Conservation (phyloP, 2,113 vertebrate genomes). For the Microtus montanus region DNA sequence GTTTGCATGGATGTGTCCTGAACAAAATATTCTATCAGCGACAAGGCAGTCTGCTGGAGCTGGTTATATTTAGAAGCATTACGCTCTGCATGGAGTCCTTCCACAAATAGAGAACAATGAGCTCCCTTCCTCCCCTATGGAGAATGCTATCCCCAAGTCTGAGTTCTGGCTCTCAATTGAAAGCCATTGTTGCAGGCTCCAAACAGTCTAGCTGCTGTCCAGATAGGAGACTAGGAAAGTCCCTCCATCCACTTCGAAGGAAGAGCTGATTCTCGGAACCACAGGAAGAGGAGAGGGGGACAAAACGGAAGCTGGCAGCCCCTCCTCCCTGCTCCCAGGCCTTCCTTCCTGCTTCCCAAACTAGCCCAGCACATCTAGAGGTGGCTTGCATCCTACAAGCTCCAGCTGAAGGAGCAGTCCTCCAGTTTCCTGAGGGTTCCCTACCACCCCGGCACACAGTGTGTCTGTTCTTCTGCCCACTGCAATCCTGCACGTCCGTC, state of each 20-base stretch:
- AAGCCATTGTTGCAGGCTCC: slow-evolving; percentile 69
- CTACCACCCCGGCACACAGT: not conserved
- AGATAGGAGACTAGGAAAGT: slow-evolving; percentile 69
- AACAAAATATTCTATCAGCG: not conserved
- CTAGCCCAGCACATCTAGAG: not conserved
- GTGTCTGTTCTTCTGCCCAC: not conserved
- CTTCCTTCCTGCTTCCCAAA: slow-evolving; percentile 61
- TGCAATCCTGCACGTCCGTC: not conserved
- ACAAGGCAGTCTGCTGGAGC: not conserved
- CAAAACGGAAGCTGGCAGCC: not conserved
- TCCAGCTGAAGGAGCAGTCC: not conserved
- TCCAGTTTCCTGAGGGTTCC: not conserved
- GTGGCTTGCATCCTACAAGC: fast-evolving
- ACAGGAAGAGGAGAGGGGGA: not conserved
- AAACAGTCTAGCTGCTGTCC: slow-evolving; percentile 49
- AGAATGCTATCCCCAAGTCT: not conserved
- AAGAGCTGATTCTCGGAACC: slow-evolving; percentile 48
- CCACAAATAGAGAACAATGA: slow-evolving; percentile 53
- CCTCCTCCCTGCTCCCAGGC: not conserved
- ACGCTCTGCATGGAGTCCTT: not conserved
- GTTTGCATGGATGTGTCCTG: not conserved
- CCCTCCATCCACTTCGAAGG: slow-evolving; percentile 43
- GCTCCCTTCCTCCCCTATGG: slow-evolving; percentile 5
- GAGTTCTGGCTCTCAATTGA: slow-evolving; percentile 36
- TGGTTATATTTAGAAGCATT: slow-evolving; percentile 30